Percentiles rank a stretch among this genome's conserved stretches.
Evolutionary conservation across 1,140 invertebrate species (phyloP).

Genomic region (Odontomachus brunneus): DNA sequence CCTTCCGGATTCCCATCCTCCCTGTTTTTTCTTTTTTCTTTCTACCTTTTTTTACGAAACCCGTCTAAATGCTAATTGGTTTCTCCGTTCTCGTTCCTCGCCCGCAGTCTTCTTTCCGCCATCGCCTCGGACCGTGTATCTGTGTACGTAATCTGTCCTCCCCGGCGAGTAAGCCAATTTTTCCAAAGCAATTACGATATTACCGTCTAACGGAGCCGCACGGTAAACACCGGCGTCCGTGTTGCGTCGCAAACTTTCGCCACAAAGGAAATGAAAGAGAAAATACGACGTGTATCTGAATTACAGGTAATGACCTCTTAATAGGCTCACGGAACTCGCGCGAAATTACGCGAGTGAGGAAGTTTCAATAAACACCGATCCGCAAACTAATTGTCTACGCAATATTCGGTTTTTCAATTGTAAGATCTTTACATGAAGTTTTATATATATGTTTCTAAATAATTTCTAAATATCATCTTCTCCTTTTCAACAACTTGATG

Average conservation of each 20-base stretch:
- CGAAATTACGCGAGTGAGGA: no score
- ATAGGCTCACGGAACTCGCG: no score
- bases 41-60: conserved; percentile 44
- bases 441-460: no score
- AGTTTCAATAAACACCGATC: no score
- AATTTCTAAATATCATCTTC: no score
- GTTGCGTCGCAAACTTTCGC: not conserved
- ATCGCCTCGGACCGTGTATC: conserved; percentile 23
- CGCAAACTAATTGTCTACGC: no score
- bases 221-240: conserved; percentile 14
- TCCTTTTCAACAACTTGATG: no score
- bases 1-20: conserved; percentile 24
- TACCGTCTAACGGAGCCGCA: conserved; percentile 20
- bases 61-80: conserved; percentile 73
- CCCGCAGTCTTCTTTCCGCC: conserved; percentile 2
- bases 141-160: conserved; percentile 53
- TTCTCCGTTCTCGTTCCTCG: conserved; percentile 43
- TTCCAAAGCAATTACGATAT: conserved; percentile 56
- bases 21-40: conserved; percentile 10
- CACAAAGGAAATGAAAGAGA: not conserved
- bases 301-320: not conserved
- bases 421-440: no score
- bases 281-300: not conserved
- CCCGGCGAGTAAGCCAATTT: conserved; percentile 50
- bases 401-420: no score